Conservation (phyloP, 2,888 invertebrate genomes). For the Morpho helenor region DNA sequence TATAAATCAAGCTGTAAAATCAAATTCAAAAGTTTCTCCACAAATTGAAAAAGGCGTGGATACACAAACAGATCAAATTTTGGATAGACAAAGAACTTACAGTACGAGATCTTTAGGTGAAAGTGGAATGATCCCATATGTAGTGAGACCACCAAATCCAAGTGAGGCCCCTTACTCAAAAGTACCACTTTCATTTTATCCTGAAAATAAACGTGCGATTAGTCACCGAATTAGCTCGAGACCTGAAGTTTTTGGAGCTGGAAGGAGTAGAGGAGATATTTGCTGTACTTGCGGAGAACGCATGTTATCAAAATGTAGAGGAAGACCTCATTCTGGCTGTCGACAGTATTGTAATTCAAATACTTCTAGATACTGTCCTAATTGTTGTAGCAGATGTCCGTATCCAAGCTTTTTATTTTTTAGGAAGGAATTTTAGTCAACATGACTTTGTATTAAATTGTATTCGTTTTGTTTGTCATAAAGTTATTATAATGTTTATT, state of each 20-base stretch:
- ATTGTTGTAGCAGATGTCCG: conserved; percentile 23
- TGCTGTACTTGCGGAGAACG: conserved; percentile 16
- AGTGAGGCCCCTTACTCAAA: too few relatives aligned
- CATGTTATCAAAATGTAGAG: conserved; percentile 9
- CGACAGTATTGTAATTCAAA: background rate
- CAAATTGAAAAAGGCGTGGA: background rate
- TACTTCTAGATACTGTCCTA: conserved; percentile 18
- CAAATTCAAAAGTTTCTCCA: background rate
- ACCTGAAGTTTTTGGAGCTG: background rate
- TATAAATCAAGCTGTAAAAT: background rate
- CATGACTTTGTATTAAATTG: background rate
- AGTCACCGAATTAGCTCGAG: background rate
- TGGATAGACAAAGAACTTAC: background rate
- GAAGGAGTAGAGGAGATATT: conserved; percentile 1
- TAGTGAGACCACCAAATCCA: too few relatives aligned
- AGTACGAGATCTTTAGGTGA: too few relatives aligned
- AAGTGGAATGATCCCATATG: too few relatives aligned
- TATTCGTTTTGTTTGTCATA: background rate
- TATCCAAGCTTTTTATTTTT: conserved; percentile 26
- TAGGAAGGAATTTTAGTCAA: conserved; percentile 15
- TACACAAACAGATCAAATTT: background rate
- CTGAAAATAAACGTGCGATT: background rate
- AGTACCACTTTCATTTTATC: background rate
- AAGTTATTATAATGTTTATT: too few relatives aligned
- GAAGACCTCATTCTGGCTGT: conserved; percentile 1